A percentile compares a stretch with the other conserved stretches of the same genome.
These are phyloP conservation scores for Drosophila meridionalis DNA, from an alignment of 2,888 invertebrate species.

Conservation along the genomic window DNA sequence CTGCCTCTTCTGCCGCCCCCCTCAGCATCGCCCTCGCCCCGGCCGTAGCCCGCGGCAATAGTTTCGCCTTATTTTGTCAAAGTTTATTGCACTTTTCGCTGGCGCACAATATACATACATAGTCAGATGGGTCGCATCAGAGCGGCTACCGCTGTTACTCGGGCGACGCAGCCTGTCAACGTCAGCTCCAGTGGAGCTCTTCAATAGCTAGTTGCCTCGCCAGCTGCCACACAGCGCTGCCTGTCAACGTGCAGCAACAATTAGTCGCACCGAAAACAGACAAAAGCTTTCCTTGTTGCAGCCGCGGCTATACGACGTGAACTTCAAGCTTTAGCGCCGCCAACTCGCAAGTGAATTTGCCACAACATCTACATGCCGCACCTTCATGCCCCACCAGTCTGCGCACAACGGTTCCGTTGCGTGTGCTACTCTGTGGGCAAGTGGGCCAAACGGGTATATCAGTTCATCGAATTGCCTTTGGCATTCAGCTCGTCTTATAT, in stretches of 20 bases:
- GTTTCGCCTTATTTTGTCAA: conserved; percentile 64
- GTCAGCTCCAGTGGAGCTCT: conserved; percentile 3
- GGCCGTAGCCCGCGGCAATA: conserved; percentile 39
- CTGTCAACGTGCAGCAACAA: conserved; percentile 57
- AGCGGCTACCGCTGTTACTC: conserved; percentile 28
- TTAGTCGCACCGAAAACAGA: conserved; percentile 50
- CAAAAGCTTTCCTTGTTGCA: conserved; percentile 27
- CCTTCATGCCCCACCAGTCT: conserved; percentile 1
- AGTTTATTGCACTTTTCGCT: conserved; percentile 76
- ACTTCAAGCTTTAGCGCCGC: conserved; percentile 11
- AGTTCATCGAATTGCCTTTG: not conserved
- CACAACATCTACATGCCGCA: conserved; percentile 7
- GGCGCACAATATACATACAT: conserved; percentile 36
- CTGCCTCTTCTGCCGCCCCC: not conserved
- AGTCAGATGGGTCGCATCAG: conserved; percentile 31
- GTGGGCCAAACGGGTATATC: not conserved
- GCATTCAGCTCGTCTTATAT: not conserved
- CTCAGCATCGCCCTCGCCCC: not conserved
- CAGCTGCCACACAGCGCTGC: conserved; percentile 9
- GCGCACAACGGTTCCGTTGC: conserved; percentile 16
- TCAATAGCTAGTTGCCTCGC: conserved; percentile 12
- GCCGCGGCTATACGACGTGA: not conserved
- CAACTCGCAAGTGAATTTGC: conserved; percentile 17
- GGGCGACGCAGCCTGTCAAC: conserved; percentile 35
- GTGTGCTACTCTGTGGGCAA: conserved; percentile 9